A percentile compares a stretch with the other conserved stretches of the same genome.
phyloP scores from a whole-genome alignment of 2,888 invertebrate genomes.

The Polietes domitor region DNA sequence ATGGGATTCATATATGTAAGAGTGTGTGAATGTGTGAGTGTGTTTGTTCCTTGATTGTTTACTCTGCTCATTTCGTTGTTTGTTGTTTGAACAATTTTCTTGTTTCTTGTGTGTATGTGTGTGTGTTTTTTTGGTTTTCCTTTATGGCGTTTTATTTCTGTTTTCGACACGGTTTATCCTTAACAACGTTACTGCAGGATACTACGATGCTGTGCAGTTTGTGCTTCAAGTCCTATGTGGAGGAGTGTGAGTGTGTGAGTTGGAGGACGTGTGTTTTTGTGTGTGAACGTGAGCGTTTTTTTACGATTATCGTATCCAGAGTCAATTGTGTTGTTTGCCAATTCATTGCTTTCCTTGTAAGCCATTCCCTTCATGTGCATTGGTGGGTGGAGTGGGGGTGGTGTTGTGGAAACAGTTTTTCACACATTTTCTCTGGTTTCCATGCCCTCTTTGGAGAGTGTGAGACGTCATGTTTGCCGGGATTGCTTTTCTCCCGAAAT shows the following conservation, averaged over 20 bases:
- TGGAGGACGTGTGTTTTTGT: slow-evolving; percentile 70
- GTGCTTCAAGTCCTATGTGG: no score
- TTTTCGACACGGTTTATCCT: slow-evolving; percentile 42
- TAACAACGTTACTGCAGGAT: slow-evolving; percentile 36
- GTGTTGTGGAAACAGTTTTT: slow-evolving; percentile 39
- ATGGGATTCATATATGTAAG: background rate
- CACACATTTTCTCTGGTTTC: slow-evolving; percentile 11
- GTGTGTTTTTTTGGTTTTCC: slow-evolving; percentile 66
- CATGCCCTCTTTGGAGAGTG: background rate
- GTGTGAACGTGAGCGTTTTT: background rate
- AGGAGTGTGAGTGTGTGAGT: slow-evolving; percentile 68
- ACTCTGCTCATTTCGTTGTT: slow-evolving; percentile 17
- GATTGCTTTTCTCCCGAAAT: no score
- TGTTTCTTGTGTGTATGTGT: slow-evolving; percentile 55
- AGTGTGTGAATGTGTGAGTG: background rate
- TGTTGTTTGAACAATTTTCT: slow-evolving; percentile 75
- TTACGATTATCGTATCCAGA: slow-evolving; percentile 18
- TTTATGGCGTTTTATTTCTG: slow-evolving; percentile 51
- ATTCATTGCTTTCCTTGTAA: slow-evolving; percentile 57
- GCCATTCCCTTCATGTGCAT: background rate
- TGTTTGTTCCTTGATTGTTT: background rate
- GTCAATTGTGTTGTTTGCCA: slow-evolving; percentile 66
- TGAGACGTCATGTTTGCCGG: background rate
- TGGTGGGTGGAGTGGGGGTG: no score
- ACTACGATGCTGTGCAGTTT: slow-evolving; percentile 41